Conservation (phyloP, 2,113 vertebrate species). For the Pelecanoides urinatrix region DNA sequence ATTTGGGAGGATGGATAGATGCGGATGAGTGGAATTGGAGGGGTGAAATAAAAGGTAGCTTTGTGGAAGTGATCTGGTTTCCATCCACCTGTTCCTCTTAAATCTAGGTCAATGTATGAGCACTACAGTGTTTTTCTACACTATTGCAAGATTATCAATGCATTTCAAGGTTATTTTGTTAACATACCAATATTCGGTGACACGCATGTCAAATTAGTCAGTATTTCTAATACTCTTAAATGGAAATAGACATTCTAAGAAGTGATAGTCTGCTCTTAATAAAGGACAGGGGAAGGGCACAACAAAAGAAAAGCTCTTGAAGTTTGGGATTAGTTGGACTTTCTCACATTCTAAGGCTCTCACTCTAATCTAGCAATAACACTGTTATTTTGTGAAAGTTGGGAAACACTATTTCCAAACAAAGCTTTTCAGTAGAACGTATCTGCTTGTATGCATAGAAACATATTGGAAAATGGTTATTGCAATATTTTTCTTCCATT, state of each 20-base stretch:
- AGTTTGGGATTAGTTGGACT: background rate
- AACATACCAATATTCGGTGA: background rate
- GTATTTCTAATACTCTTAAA: background rate
- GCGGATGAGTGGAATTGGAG: background rate
- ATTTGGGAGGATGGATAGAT: background rate
- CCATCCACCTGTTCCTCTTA: background rate
- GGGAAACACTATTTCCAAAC: background rate
- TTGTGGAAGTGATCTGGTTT: background rate
- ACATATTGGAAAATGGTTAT: background rate
- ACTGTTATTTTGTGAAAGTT: background rate
- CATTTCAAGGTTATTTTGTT: background rate
- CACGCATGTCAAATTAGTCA: background rate
- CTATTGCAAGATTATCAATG: background rate
- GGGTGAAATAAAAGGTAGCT: background rate
- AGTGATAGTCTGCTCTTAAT: background rate
- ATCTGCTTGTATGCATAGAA: background rate
- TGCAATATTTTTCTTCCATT: background rate
- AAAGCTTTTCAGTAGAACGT: background rate
- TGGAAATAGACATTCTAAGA: background rate
- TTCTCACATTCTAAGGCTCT: background rate
- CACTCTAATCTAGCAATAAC: background rate
- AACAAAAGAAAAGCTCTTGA: background rate
- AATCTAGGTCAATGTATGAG: background rate
- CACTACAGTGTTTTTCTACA: background rate
- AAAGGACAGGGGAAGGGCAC: background rate